Percentiles rank a stretch among this genome's conserved stretches.
Conservation (phyloP, 2,888 invertebrate genomes). For the Chrysomela aeneicollis region DNA sequence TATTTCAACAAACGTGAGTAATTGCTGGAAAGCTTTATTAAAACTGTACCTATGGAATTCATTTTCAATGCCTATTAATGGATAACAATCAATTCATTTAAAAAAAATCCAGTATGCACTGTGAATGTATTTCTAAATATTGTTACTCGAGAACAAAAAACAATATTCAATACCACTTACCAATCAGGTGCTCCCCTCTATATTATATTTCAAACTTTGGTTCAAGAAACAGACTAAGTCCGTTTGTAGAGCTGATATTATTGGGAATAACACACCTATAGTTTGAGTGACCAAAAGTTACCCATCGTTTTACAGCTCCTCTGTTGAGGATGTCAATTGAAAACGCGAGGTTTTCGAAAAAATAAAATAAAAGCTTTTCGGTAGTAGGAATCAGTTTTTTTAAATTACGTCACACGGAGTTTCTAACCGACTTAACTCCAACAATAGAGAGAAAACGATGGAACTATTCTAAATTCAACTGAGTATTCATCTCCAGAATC, state of each 20-base stretch:
- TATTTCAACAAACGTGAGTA: conserved; percentile 27
- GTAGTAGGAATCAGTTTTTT: no score
- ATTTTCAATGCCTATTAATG: conserved; percentile 5
- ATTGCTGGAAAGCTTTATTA: conserved; percentile 24
- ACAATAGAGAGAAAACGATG: no score
- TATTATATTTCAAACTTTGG: not conserved
- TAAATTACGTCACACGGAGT: no score
- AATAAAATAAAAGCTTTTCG: no score
- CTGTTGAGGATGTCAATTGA: no score
- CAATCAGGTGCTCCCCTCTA: not conserved
- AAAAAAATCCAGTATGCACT: conserved; percentile 16
- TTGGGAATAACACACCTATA: not conserved
- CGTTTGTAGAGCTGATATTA: not conserved
- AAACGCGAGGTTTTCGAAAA: not conserved
- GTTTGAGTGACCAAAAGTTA: not conserved
- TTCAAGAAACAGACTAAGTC: not conserved
- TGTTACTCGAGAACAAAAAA: no score
- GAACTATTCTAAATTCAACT: no score
- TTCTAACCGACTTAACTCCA: no score
- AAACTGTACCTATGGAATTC: conserved; percentile 12
- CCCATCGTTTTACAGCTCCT: no score
- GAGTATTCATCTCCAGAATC: no score
- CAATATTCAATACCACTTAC: conserved; percentile 1
- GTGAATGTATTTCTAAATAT: not conserved
- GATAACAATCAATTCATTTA: conserved; percentile 19